These are phyloP conservation scores for Lycophotia porphyrea DNA, from an alignment of 2,888 invertebrate genomes.

Conservation along the genomic window DNA sequence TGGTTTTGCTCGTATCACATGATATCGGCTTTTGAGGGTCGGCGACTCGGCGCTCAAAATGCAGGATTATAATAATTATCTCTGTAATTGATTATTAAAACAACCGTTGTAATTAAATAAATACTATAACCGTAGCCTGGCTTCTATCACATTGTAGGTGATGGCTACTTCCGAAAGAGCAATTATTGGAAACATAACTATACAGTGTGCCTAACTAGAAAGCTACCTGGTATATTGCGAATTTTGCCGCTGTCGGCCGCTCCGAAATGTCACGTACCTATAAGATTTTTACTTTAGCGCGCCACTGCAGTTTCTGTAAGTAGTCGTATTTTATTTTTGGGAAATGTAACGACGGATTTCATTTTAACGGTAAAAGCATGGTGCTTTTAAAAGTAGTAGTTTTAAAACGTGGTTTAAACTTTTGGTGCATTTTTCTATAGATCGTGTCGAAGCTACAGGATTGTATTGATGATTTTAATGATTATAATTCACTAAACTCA, in stretches of 20 bases:
- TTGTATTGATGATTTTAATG: neutral
- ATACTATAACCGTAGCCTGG: constrained; percentile 1
- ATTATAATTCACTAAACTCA: neutral
- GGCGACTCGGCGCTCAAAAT: constrained; percentile 13
- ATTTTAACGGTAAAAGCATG: neutral
- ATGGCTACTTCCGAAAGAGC: constrained; percentile 6
- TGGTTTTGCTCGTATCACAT: constrained; percentile 27
- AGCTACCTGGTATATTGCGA: neutral
- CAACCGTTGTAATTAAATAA: no score
- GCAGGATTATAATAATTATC: constrained; percentile 25
- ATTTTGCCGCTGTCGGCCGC: neutral
- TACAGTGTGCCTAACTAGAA: neutral
- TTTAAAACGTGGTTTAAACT: neutral
- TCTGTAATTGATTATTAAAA: no score
- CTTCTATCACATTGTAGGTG: neutral
- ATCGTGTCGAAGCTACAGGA: neutral
- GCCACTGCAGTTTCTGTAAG: neutral
- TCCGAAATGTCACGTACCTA: constrained; percentile 10
- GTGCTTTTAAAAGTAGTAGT: neutral
- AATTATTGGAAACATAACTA: neutral
- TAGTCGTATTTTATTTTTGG: neutral
- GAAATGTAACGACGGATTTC: neutral
- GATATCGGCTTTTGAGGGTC: constrained; percentile 4
- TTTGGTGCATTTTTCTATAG: neutral
- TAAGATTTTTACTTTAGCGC: neutral